Percentiles rank a stretch among this genome's conserved stretches.
phyloP scores from a whole-genome alignment of 2,888 invertebrate species.

The Agonopterix arenella region DNA sequence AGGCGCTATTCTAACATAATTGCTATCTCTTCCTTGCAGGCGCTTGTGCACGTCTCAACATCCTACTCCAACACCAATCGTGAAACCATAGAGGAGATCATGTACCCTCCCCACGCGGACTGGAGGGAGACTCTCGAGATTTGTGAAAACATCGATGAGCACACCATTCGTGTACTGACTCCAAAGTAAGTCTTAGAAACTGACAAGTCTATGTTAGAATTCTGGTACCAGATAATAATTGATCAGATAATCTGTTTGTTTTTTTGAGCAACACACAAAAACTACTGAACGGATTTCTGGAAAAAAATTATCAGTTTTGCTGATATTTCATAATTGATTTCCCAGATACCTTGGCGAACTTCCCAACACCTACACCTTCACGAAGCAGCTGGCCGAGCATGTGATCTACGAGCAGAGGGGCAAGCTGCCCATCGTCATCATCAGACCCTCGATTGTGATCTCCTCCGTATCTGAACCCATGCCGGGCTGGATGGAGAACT shows the following conservation, averaged over 20 bases:
- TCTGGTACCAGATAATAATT: too few relatives aligned
- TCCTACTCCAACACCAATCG: slow-evolving; percentile 91
- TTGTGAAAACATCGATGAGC: slow-evolving; percentile 78
- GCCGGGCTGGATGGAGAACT: slow-evolving; percentile 93
- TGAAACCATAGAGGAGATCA: slow-evolving; percentile 82
- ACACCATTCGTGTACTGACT: slow-evolving; percentile 73
- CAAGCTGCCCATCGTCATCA: slow-evolving; percentile 84
- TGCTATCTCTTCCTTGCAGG: slow-evolving; percentile 45
- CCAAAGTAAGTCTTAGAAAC: slow-evolving; percentile 70
- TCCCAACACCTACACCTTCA: slow-evolving; percentile 95
- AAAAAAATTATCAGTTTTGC: too few relatives aligned
- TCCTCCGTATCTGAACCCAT: slow-evolving; percentile 80
- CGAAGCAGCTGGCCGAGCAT: slow-evolving; percentile 92
- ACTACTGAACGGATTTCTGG: too few relatives aligned
- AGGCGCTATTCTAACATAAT: not conserved
- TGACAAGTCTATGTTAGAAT: too few relatives aligned
- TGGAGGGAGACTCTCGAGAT: slow-evolving; percentile 82
- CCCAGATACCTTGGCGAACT: slow-evolving; percentile 78
- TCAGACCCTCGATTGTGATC: slow-evolving; percentile 91
- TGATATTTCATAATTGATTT: slow-evolving; percentile 1
- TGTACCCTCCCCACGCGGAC: slow-evolving; percentile 83
- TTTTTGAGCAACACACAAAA: too few relatives aligned
- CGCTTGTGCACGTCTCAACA: slow-evolving; percentile 89
- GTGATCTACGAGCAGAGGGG: slow-evolving; percentile 82
- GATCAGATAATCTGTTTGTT: too few relatives aligned